Percentiles rank a stretch among this genome's conserved stretches.
These are phyloP conservation scores for Brachionichthys hirsutus DNA, from an alignment of 2,113 vertebrate species.

Conservation along the genomic window DNA sequence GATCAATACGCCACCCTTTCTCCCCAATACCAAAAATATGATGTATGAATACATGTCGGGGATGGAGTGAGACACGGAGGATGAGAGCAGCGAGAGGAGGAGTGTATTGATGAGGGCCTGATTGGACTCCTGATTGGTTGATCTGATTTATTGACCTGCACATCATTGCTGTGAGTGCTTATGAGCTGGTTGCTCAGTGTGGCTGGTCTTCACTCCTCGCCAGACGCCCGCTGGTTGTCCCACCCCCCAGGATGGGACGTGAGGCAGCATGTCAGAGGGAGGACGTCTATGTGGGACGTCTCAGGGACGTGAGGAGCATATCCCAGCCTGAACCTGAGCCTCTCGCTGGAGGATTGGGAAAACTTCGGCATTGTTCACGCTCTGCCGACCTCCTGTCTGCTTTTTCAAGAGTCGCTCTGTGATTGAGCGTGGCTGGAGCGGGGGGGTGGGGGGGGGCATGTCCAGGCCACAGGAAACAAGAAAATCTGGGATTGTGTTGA, in stretches of 20 bases:
- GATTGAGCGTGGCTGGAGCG: constrained; percentile 57
- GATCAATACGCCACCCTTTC: too few relatives aligned
- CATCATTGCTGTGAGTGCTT: constrained; percentile 31
- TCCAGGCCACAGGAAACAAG: constrained; percentile 62
- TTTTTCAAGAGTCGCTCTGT: constrained; percentile 48
- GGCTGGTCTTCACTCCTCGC: constrained; percentile 16
- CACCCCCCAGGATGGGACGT: constrained; percentile 47
- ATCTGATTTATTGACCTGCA: constrained; percentile 42
- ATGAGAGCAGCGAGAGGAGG: background rate
- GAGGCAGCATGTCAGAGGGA: constrained; percentile 47
- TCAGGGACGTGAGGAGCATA: constrained; percentile 32
- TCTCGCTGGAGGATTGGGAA: constrained; percentile 53
- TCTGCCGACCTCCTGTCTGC: constrained; percentile 58
- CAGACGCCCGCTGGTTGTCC: constrained; percentile 25
- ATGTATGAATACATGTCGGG: too few relatives aligned
- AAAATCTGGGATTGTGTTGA: constrained; percentile 58
- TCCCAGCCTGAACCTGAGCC: constrained; percentile 44
- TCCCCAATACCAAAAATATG: too few relatives aligned
- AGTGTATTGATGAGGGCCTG: constrained; percentile 31
- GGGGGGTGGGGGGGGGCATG: constrained; percentile 28
- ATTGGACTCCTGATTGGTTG: constrained; percentile 34
- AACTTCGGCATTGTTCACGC: constrained; percentile 51
- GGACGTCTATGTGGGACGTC: constrained; percentile 45
- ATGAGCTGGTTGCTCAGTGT: constrained; percentile 13
- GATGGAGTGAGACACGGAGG: too few relatives aligned